Evolutionary conservation across 2,113 vertebrate genomes (phyloP), one percentile per base, ranked within the genome.

Genomic region (Coptodon bakossiorum): DNA sequence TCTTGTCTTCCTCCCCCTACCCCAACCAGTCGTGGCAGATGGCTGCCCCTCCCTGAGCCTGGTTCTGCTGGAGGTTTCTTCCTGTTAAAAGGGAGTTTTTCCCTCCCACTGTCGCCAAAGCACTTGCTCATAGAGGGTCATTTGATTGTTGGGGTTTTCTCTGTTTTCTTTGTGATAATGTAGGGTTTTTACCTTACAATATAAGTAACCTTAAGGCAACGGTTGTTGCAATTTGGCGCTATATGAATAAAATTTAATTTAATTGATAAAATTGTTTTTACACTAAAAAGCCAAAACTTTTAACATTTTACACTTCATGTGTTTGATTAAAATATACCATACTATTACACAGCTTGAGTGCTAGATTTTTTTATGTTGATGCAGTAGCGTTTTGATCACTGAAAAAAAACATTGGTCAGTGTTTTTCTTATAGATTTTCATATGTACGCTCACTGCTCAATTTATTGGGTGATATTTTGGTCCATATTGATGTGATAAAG

Each of bases 11-110:
- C 29, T 19, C 16, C 16, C 59, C 59, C 29, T 1, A 17, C 57
- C 29, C 57, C 29, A 63, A 34, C 59, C 29, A 34, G 59, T 63
- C 3, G 2, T 63, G 29, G 16, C 16, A 63, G 59, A 19, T 19
- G 2, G 16, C 59, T 0, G 59, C 29, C 16, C 29, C 29, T 34
- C 29, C 16, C 57, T 61, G 57, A 61, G 29, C 57, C 29, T 61
- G 5, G 57, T 34, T 61, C 57, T 61, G 29, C 59, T 63, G 16
- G 29, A 63, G 29, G 29, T 6, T 63, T 36, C 59, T 36, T 63
- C 29, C 9, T 63, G 16, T 63, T 11, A 34, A 63, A 63, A 34
- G 0, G 0, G 0, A 34, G 59, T 63, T 63, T 63, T 19, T 36
- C 0, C 3, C 0, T 19, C 29, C 59, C 29, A 19, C 59, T 63